A percentile compares a stretch with the other conserved stretches of the same genome.
phyloP scores from a whole-genome alignment of 2,113 vertebrate species.

The Prunella fulvescens region DNA sequence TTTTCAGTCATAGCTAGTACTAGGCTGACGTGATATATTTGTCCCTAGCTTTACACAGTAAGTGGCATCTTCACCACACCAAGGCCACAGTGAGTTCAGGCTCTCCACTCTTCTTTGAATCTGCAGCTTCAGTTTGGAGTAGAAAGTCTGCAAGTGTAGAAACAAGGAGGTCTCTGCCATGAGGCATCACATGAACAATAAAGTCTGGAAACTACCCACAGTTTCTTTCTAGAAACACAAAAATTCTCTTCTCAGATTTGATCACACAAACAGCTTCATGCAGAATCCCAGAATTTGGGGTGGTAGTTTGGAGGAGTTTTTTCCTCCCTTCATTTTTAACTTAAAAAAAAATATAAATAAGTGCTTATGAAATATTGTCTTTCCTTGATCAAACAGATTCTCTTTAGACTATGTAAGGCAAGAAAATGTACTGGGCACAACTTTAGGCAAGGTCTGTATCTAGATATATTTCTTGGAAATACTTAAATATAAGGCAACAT shows the following conservation, averaged over 20 bases:
- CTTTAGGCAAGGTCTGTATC: neutral
- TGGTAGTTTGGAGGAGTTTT: neutral
- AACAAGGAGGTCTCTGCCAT: neutral
- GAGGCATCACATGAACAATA: neutral
- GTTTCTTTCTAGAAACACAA: neutral
- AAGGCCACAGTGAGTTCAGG: neutral
- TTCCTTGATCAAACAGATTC: neutral
- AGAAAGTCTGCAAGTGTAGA: neutral
- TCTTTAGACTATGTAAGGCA: neutral
- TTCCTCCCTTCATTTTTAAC: neutral
- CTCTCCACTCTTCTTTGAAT: neutral
- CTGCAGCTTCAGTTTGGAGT: neutral
- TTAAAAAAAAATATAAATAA: neutral
- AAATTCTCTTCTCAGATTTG: neutral
- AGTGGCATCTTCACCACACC: neutral
- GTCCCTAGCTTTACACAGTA: neutral
- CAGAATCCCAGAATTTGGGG: neutral
- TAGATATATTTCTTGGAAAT: constrained; percentile 38
- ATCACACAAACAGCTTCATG: neutral
- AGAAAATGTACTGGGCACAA: neutral
- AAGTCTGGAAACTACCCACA: neutral
- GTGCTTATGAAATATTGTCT: neutral
- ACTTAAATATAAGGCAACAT: constrained; percentile 2
- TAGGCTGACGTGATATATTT: neutral
- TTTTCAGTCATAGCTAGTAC: neutral